phyloP scores from a whole-genome alignment of 2,113 vertebrate genomes.

The Dromaius novaehollandiae region DNA sequence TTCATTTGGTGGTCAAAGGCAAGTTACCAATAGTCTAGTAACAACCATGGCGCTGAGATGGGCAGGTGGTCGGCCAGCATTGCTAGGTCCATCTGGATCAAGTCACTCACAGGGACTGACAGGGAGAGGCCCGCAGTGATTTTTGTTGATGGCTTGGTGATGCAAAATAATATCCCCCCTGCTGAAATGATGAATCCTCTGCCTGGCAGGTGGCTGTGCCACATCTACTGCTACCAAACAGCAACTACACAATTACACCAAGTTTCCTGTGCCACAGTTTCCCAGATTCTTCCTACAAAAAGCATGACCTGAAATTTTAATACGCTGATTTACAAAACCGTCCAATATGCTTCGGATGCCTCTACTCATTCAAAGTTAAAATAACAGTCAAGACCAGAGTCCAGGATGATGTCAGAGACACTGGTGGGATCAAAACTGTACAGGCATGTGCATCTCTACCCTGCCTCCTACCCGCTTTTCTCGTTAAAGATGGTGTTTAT shows the following conservation, averaged over 20 bases:
- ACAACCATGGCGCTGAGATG: fast-evolving
- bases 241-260: background rate
- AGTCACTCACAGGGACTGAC: background rate
- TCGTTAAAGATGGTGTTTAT: background rate
- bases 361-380: background rate
- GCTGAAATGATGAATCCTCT: background rate
- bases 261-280: background rate
- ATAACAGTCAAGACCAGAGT: background rate
- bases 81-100: fast-evolving
- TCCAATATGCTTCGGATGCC: background rate
- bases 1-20: background rate
- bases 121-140: background rate
- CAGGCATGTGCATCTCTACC: background rate
- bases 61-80: background rate
- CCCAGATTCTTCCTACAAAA: background rate
- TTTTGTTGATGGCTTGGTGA: fast-evolving
- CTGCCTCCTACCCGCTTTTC: background rate
- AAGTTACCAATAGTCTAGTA: too few species aligned
- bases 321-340: background rate
- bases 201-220: background rate
- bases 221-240: background rate
- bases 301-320: background rate
- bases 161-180: background rate
- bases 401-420: background rate
- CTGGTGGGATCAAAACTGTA: background rate